A percentile compares a stretch with the other conserved stretches of the same genome.
Evolutionary conservation across 2,113 vertebrate species (phyloP).

Genomic region (Cnemophilus loriae): DNA sequence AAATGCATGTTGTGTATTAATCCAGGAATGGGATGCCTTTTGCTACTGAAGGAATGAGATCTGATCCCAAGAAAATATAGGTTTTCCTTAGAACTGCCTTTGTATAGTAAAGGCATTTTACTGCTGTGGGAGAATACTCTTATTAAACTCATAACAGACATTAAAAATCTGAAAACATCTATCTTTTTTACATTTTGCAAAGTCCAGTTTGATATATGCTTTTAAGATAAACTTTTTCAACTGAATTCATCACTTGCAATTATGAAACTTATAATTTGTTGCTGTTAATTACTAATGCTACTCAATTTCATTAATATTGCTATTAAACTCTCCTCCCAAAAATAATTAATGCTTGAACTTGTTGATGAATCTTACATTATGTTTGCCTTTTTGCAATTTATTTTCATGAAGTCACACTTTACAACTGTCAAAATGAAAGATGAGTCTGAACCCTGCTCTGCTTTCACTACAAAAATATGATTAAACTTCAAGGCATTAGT

Average conservation of each 20-base stretch:
- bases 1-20: not conserved
- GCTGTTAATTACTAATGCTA: not conserved
- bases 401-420: not conserved
- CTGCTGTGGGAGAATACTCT: not conserved
- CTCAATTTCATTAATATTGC: not conserved
- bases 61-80: not conserved
- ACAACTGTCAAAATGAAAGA: not conserved
- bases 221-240: not conserved
- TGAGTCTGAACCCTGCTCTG: not conserved
- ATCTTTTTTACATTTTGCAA: not conserved
- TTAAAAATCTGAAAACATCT: not conserved
- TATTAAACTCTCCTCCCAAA: not conserved
- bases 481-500: not conserved
- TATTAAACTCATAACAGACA: not conserved
- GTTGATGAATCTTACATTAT: not conserved
- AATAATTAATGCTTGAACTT: not conserved
- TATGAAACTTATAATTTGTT: not conserved
- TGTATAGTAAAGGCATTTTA: not conserved
- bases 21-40: not conserved
- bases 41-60: not conserved
- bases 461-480: not conserved
- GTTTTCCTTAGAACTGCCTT: not conserved
- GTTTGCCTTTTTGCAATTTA: not conserved
- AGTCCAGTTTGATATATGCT: not conserved
- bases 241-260: not conserved